Evolutionary conservation across 2,797 vertebrate species (phyloP).

Genomic region (Rhyacichthys aspro): DNA sequence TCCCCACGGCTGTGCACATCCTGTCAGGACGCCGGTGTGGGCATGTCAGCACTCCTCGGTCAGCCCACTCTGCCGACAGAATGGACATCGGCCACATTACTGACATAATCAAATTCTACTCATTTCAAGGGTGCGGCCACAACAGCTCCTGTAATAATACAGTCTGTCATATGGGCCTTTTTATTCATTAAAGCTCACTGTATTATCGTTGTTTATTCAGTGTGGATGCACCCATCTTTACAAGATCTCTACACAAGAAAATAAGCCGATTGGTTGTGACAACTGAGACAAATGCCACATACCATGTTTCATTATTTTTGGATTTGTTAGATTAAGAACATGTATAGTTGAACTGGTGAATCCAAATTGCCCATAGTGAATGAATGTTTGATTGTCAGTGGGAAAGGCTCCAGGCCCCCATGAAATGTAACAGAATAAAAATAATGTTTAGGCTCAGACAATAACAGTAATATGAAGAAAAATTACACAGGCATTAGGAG

Average conservation of each 20-base stretch:
- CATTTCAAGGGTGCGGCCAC: conserved; percentile 60
- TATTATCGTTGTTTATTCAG: conserved; percentile 40
- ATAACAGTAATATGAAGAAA: too few species aligned
- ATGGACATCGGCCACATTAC: conserved; percentile 67
- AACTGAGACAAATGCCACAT: too few species aligned
- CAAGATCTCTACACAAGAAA: neutral
- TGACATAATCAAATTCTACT: conserved; percentile 74
- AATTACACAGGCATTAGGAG: too few species aligned
- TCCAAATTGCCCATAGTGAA: too few species aligned
- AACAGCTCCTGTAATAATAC: conserved; percentile 54
- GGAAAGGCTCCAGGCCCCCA: too few species aligned
- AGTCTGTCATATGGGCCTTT: conserved; percentile 39
- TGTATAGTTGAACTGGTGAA: too few species aligned
- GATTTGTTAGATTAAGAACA: too few species aligned
- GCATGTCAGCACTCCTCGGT: conserved; percentile 63
- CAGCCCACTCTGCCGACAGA: conserved; percentile 39
- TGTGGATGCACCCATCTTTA: conserved; percentile 3
- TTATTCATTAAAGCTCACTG: conserved; percentile 8
- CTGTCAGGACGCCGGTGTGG: conserved; percentile 69
- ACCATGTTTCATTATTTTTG: too few species aligned
- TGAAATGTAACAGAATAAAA: too few species aligned
- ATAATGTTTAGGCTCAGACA: too few species aligned
- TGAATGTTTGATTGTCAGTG: too few species aligned
- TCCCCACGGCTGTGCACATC: conserved; percentile 71
- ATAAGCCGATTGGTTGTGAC: neutral